Evolutionary conservation across 23 tunicate species (phyloP).

Genomic region (Styela plicata): DNA sequence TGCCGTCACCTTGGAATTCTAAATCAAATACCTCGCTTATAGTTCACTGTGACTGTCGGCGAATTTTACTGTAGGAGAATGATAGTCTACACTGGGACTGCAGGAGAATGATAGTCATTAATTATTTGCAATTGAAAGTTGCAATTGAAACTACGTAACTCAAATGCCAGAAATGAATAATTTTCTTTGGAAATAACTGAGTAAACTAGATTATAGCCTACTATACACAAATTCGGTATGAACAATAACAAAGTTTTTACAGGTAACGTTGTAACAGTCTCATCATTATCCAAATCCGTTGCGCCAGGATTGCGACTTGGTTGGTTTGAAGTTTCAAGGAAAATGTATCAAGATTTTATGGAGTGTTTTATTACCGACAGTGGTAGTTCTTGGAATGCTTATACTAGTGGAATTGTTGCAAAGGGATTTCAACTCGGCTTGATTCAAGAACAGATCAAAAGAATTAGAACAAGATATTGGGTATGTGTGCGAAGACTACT

Average conservation of each 20-base stretch:
- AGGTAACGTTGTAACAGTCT: conserved; percentile 76
- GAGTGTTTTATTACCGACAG: conserved; percentile 20
- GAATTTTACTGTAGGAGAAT: too few species aligned
- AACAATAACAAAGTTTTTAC: not conserved
- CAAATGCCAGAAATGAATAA: too few species aligned
- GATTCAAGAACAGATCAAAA: conserved; percentile 50
- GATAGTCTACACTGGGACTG: too few species aligned
- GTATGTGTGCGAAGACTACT: conserved; percentile 35
- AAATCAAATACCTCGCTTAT: too few species aligned
- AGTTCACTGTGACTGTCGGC: too few species aligned
- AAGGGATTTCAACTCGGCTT: conserved; percentile 38
- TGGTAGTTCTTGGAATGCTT: conserved; percentile 46
- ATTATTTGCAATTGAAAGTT: too few species aligned
- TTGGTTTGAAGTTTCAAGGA: conserved; percentile 69
- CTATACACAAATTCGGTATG: too few species aligned
- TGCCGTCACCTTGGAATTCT: too few species aligned
- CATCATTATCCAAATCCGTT: conserved; percentile 53
- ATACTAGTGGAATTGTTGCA: conserved; percentile 27
- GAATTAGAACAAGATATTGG: conserved; percentile 32
- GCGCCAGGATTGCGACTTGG: conserved; percentile 82
- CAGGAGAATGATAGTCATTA: too few species aligned
- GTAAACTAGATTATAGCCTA: too few species aligned
- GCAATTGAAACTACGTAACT: too few species aligned
- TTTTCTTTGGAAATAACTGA: too few species aligned
- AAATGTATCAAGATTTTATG: conserved; percentile 1